phyloP scores from a whole-genome alignment of 2,797 vertebrate species.

The Lemur catta region DNA sequence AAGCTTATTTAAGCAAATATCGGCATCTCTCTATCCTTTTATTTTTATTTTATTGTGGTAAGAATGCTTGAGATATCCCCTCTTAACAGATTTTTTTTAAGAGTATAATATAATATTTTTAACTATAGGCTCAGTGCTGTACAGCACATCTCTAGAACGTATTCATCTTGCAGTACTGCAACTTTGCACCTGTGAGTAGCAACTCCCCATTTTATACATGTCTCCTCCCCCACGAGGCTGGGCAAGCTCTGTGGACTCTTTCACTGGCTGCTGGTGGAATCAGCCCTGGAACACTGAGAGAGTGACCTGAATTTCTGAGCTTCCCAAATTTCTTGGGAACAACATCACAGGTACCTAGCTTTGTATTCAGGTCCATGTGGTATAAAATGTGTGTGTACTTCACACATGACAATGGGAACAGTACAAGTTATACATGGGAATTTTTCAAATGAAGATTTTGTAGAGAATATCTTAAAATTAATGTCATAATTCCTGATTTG shows the following conservation, averaged over 20 bases:
- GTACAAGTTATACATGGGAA: not conserved
- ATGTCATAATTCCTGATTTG: not conserved
- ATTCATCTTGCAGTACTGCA: not conserved
- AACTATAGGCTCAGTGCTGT: not conserved
- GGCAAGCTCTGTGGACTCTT: not conserved
- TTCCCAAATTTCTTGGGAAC: not conserved
- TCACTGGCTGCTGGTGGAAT: not conserved
- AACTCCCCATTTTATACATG: not conserved
- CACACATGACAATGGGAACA: not conserved
- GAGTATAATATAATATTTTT: not conserved
- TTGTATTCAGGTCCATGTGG: not conserved
- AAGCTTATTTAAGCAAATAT: constrained; percentile 15
- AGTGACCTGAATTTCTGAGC: not conserved
- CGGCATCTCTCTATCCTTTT: not conserved
- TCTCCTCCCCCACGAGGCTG: not conserved
- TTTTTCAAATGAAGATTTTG: not conserved
- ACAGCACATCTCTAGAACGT: not conserved
- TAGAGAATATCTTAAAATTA: not conserved
- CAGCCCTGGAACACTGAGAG: not conserved
- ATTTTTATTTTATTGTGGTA: not conserved
- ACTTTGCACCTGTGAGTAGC: not conserved
- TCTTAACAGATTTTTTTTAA: not conserved
- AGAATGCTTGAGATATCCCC: not conserved
- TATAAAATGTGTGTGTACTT: not conserved
- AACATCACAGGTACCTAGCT: not conserved